A percentile compares a stretch with the other conserved stretches of the same genome.
phyloP scores from a whole-genome alignment of 2,888 invertebrate species.

The Phortica okadai region DNA sequence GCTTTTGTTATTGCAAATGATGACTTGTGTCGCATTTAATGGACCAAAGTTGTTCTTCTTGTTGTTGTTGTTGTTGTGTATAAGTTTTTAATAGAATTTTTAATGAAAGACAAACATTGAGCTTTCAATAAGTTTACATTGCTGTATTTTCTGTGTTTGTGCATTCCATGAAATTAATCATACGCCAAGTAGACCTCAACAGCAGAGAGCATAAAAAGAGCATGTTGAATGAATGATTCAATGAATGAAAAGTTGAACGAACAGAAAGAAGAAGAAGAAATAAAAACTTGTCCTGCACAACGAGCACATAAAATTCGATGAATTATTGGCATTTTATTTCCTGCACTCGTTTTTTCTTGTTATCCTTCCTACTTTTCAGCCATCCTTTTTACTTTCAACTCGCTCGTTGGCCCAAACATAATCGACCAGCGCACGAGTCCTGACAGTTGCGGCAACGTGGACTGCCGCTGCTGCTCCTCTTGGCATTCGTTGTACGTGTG shows the following conservation, averaged over 20 bases:
- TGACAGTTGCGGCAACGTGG: background rate
- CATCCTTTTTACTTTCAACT: background rate
- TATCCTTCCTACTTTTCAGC: background rate
- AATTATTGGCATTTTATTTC: conserved; percentile 58
- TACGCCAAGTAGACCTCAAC: background rate
- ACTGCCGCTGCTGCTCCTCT: background rate
- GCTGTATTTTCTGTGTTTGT: background rate
- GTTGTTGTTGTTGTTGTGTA: conserved; percentile 54
- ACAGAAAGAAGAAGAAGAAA: background rate
- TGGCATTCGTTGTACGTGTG: background rate
- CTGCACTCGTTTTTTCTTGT: background rate
- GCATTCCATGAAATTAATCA: background rate
- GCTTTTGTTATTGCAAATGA: background rate
- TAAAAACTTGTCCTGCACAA: background rate
- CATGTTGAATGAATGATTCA: background rate
- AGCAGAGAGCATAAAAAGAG: no score
- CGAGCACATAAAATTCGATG: conserved; percentile 50
- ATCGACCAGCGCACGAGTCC: conserved; percentile 6
- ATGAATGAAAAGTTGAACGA: background rate
- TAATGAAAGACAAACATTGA: conserved; percentile 49
- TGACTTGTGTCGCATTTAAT: conserved; percentile 58
- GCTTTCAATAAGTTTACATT: background rate
- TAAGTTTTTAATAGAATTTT: conserved; percentile 69
- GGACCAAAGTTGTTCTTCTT: conserved; percentile 54
- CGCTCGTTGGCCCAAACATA: background rate